A percentile compares a stretch with the other conserved stretches of the same genome.
Conservation (phyloP, 2,113 vertebrate genomes). For the Pavo muticus region DNA sequence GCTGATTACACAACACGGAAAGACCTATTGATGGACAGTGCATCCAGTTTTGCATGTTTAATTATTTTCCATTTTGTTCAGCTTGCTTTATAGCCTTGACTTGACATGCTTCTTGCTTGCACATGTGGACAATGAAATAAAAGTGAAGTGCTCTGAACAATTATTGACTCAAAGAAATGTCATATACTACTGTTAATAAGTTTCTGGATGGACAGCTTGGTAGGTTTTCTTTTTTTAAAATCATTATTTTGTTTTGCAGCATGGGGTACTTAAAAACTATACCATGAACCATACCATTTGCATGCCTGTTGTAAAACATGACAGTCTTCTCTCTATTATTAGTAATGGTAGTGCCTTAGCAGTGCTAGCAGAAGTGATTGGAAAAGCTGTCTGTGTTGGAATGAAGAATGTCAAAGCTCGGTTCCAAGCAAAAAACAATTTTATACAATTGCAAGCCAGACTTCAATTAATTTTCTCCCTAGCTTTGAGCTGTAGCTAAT, state of each 20-base stretch:
- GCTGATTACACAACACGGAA: neutral
- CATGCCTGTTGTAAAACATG: neutral
- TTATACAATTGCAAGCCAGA: neutral
- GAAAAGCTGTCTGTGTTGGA: neutral
- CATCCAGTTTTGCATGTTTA: neutral
- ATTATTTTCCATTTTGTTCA: neutral
- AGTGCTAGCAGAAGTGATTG: neutral
- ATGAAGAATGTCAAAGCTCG: neutral
- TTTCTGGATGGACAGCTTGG: neutral
- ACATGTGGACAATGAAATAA: neutral
- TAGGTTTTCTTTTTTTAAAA: neutral
- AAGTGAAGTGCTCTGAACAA: neutral
- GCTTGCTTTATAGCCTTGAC: neutral
- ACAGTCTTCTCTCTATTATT: neutral
- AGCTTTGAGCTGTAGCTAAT: neutral
- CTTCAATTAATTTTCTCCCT: neutral
- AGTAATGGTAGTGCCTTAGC: neutral
- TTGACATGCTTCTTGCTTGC: neutral
- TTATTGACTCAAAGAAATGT: conserved; percentile 14
- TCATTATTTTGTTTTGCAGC: neutral
- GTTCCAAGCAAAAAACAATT: neutral
- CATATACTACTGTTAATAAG: neutral
- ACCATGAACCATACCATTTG: neutral
- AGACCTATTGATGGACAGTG: neutral
- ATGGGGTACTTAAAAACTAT: neutral